Conservation (phyloP, 2,888 invertebrate genomes). For the Andricus curvator region DNA sequence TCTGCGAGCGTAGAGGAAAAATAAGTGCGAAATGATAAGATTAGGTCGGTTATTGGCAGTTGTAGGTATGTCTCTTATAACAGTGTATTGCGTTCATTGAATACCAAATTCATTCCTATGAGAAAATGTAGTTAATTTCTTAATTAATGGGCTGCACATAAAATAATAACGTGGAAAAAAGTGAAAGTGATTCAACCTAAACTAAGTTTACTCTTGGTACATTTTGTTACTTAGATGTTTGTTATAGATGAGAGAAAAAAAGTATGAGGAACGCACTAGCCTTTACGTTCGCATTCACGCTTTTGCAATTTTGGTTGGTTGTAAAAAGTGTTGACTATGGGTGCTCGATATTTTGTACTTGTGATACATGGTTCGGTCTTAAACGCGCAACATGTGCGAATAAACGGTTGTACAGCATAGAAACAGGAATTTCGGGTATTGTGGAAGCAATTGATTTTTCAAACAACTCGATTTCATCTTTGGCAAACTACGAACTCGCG, state of each 20-base stretch:
- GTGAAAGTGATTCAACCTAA: not conserved
- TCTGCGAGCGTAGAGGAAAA: not conserved
- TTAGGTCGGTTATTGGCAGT: slow-evolving; percentile 3
- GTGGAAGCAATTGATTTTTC: slow-evolving; percentile 73
- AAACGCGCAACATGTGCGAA: slow-evolving; percentile 68
- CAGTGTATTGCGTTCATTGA: slow-evolving; percentile 13
- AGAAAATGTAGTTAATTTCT: not conserved
- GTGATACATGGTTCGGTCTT: slow-evolving; percentile 68
- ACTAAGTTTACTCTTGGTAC: not conserved
- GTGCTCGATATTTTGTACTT: slow-evolving; percentile 68
- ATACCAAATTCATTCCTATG: not conserved
- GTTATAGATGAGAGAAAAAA: not conserved
- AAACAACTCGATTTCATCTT: slow-evolving; percentile 70
- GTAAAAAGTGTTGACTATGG: slow-evolving; percentile 1
- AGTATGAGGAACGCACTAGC: slow-evolving; percentile 3
- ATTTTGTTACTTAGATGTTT: not conserved
- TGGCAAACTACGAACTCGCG: slow-evolving; percentile 67
- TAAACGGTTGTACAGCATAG: slow-evolving; percentile 68
- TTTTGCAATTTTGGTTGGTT: not conserved
- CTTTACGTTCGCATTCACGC: not conserved
- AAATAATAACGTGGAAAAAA: not conserved
- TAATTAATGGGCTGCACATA: not conserved
- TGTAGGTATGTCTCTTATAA: not conserved
- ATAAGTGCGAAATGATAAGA: slow-evolving; percentile 25
- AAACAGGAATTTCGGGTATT: slow-evolving; percentile 64